phyloP scores from a whole-genome alignment of 2,888 invertebrate genomes.

The Gibbula magus region DNA sequence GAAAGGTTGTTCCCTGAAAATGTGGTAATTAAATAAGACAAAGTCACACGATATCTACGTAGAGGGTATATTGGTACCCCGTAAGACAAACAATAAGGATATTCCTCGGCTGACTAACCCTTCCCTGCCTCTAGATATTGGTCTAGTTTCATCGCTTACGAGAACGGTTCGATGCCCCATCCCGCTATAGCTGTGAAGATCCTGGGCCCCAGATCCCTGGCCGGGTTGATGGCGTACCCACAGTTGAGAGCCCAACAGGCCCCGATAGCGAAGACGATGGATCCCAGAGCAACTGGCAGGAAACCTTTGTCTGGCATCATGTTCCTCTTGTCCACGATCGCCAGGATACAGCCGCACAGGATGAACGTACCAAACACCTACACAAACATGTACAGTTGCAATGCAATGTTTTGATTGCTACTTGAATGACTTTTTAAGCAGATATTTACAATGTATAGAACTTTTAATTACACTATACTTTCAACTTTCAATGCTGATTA shows the following conservation, averaged over 20 bases:
- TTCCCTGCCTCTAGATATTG: background rate
- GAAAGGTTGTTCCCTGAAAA: too few relatives aligned
- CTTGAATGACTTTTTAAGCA: too few relatives aligned
- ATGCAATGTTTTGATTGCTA: too few relatives aligned
- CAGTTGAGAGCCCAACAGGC: constrained; percentile 77
- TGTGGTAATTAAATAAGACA: too few relatives aligned
- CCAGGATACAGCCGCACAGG: constrained; percentile 74
- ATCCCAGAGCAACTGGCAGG: constrained; percentile 73
- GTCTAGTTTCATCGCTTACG: constrained; percentile 56
- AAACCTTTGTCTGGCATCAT: constrained; percentile 68
- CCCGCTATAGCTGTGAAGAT: constrained; percentile 77
- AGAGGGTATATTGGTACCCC: too few relatives aligned
- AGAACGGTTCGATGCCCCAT: constrained; percentile 76
- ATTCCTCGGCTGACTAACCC: background rate
- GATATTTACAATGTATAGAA: too few relatives aligned
- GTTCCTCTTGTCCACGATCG: constrained; percentile 76
- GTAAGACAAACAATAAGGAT: too few relatives aligned
- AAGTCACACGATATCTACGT: too few relatives aligned
- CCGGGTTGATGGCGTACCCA: constrained; percentile 79
- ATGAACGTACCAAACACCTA: constrained; percentile 76
- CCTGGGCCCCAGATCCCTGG: constrained; percentile 78
- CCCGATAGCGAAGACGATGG: constrained; percentile 76
- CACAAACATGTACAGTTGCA: background rate
- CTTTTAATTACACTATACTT: too few relatives aligned
- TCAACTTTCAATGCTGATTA: too few relatives aligned